Base-by-base conservation (phyloP, 2,113 vertebrate genomes). In the Pluvialis apricaria region DNA sequence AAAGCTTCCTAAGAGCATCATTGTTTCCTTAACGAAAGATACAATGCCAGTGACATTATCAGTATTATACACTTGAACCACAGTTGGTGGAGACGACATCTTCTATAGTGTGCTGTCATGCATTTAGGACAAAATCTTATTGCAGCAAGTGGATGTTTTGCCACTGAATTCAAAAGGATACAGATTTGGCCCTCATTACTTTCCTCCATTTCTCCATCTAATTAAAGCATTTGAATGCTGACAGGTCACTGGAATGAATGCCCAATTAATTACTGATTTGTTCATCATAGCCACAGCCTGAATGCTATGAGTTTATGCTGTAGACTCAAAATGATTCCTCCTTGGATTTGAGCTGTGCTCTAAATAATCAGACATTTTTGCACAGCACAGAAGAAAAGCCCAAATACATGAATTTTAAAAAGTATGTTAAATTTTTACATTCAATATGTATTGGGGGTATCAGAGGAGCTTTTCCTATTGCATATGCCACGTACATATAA, bases 191-290 rank as follows among this genome's bases (percentile, higher is more conserved):
- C 96, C 95, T 96, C 95, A 93, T 96, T 90, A 95, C 95, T 95
- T 97, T 94, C 95, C 95, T 95, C 94, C 79, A 96, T 95, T 97
- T 96, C 88, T 96, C 96, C 82, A 92, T 88, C 92, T 97, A 98
- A 98, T 98, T 98, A 98, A 98, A 98, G 97, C 93, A 96, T 98
- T 97, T 97, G 97, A 97, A 98, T 97, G 91, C 94, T 98, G 98
- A 96, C 97, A 98, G 97, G 98, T 98, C 97, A 98, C 96, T 94
- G 92, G 96, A 95, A 96, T 97, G 94, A 96, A 97, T 98, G 93
- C 96, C 96, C 98, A 97, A 98, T 98, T 98, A 98, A 98, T 98
- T 98, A 98, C 97, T 97, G 96, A 97, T 96, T 97, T 96, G 96
- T 97, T 98, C 97, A 79, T 97, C 95, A 96, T 88, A 93, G 95